phyloP scores from a whole-genome alignment of 1,140 invertebrate species.

The Cheumatopsyche charites region DNA sequence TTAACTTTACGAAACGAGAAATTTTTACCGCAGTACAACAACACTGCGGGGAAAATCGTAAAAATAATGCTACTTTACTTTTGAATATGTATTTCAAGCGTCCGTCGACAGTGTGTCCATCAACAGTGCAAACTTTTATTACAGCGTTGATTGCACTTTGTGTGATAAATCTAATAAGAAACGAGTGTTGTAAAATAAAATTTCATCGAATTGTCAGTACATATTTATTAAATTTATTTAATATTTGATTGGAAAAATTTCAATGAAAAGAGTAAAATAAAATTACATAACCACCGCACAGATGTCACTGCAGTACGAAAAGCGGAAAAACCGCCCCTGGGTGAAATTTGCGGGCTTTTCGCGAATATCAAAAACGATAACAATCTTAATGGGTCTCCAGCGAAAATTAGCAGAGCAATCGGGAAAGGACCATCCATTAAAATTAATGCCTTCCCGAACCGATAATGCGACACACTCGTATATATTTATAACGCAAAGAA shows the following conservation, averaged over 20 bases:
- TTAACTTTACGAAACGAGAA: constrained; percentile 22
- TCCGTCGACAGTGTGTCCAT: neutral
- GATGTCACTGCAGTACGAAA: neutral
- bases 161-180: too few relatives aligned
- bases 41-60: constrained; percentile 10
- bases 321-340: neutral
- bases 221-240: too few relatives aligned
- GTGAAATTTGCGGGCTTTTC: constrained; percentile 18
- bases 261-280: too few relatives aligned
- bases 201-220: too few relatives aligned
- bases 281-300: neutral
- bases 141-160: too few relatives aligned
- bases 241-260: too few relatives aligned
- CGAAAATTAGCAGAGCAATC: constrained; percentile 41
- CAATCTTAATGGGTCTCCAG: constrained; percentile 46
- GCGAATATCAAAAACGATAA: constrained; percentile 41
- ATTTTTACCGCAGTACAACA: neutral
- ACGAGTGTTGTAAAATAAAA: too few relatives aligned
- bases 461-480: constrained; percentile 41
- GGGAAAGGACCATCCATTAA: constrained; percentile 33
- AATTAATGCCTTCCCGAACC: constrained; percentile 35
- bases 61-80: constrained; percentile 14
- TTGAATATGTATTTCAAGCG: constrained; percentile 14
- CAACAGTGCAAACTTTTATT: too few relatives aligned
- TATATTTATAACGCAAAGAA: neutral